These are phyloP conservation scores for Synanthedon formicaeformis DNA, from an alignment of 2,888 invertebrate species.

Conservation along the genomic window DNA sequence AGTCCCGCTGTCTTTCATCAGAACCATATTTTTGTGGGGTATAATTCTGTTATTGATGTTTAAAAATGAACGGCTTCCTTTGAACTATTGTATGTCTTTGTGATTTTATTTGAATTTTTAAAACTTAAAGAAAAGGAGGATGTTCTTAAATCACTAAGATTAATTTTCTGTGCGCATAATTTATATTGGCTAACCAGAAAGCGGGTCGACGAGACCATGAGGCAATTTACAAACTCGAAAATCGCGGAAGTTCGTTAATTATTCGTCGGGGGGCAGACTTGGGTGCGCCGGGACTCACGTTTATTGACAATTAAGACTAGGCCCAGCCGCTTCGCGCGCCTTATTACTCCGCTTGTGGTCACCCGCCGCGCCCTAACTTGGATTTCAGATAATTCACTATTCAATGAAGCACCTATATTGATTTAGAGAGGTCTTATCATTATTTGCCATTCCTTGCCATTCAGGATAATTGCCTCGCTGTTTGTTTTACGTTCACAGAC, in stretches of 20 bases:
- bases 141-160: constrained; percentile 60
- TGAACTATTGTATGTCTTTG: too few species aligned
- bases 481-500: neutral
- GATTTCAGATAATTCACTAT: constrained; percentile 33
- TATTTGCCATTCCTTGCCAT: constrained; percentile 9
- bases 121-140: constrained; percentile 33
- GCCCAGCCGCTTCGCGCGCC: constrained; percentile 46
- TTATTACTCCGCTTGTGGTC: constrained; percentile 47
- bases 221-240: constrained; percentile 70
- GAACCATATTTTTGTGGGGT: constrained; percentile 13
- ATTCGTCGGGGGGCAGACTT: constrained; percentile 53
- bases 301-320: constrained; percentile 68
- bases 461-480: constrained; percentile 11
- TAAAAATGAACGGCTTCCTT: too few species aligned
- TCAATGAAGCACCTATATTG: constrained; percentile 32
- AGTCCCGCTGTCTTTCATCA: constrained; percentile 14
- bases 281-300: constrained; percentile 52
- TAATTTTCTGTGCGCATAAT: constrained; percentile 65
- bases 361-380: constrained; percentile 17
- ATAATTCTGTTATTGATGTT: too few species aligned
- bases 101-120: constrained; percentile 11
- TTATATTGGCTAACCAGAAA: constrained; percentile 62
- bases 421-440: constrained; percentile 11
- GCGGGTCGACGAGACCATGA: constrained; percentile 64
- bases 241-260: constrained; percentile 70